These are phyloP conservation scores for Plutella xylostella DNA, from an alignment of 2,888 invertebrate genomes.

Conservation along the genomic window DNA sequence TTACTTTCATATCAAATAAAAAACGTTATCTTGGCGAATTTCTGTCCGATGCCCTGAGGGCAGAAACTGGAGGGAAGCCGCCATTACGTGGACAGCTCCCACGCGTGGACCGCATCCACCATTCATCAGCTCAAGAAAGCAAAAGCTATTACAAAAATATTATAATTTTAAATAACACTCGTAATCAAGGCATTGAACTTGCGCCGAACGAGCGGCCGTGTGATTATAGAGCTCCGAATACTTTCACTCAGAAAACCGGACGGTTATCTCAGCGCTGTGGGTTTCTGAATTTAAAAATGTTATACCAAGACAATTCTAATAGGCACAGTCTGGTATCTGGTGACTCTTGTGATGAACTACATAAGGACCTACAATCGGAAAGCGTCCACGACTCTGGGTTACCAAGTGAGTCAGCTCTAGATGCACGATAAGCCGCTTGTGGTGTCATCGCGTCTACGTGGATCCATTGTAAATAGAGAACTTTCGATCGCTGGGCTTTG, in stretches of 20 bases:
- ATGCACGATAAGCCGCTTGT: slow-evolving; percentile 44
- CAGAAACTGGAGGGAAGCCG: slow-evolving; percentile 26
- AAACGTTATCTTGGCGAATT: neutral
- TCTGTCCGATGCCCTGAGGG: neutral
- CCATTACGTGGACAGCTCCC: slow-evolving; percentile 42
- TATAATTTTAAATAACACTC: slow-evolving; percentile 54
- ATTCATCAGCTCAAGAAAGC: slow-evolving; percentile 39
- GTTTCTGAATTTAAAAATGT: neutral
- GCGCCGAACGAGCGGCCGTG: slow-evolving; percentile 46
- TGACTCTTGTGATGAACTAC: slow-evolving; percentile 44
- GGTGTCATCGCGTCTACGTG: slow-evolving; percentile 41
- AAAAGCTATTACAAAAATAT: slow-evolving; percentile 33
- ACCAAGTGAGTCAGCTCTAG: slow-evolving; percentile 56
- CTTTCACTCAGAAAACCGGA: slow-evolving; percentile 48
- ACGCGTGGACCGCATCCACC: slow-evolving; percentile 27
- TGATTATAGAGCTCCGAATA: slow-evolving; percentile 44
- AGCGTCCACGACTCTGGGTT: too few relatives aligned
- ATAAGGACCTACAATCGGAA: too few relatives aligned
- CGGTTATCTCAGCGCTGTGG: slow-evolving; percentile 22
- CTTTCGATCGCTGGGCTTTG: slow-evolving; percentile 42
- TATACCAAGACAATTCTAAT: neutral
- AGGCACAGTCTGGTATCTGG: too few relatives aligned
- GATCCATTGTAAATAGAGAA: slow-evolving; percentile 37
- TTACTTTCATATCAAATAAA: neutral
- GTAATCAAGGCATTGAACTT: slow-evolving; percentile 68